These are phyloP conservation scores for Eubasilissa splendida DNA, from an alignment of 2,888 invertebrate genomes.

Conservation along the genomic window DNA sequence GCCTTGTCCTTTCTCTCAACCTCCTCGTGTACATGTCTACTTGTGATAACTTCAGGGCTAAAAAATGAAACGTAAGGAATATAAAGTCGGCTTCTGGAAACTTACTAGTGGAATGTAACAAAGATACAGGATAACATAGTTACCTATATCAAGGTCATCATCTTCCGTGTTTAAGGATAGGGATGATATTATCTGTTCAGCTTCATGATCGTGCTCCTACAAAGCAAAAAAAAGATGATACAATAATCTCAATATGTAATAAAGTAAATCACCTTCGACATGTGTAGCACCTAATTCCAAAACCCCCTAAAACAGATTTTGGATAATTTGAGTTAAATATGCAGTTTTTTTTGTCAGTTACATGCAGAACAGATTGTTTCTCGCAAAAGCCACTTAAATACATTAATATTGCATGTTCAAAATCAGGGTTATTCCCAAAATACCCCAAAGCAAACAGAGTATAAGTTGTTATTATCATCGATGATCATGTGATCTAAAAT, in stretches of 20 bases:
- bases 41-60: conserved; percentile 90
- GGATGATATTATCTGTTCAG: conserved; percentile 91
- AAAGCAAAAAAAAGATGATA: not conserved
- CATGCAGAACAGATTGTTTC: too few species aligned
- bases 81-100: not conserved
- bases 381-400: too few species aligned
- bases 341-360: too few species aligned
- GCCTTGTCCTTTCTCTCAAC: conserved; percentile 86
- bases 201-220: conserved; percentile 93
- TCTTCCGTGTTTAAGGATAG: conserved; percentile 89
- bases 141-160: conserved; percentile 88
- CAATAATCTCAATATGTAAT: too few species aligned
- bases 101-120: not conserved
- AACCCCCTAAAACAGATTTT: too few species aligned
- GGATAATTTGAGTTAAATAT: too few species aligned
- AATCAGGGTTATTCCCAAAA: too few species aligned
- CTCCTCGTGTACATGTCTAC: conserved; percentile 93
- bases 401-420: too few species aligned
- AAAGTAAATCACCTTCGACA: not conserved
- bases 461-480: too few species aligned
- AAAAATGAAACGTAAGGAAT: conserved; percentile 60
- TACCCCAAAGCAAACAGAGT: too few species aligned
- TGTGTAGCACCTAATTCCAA: not conserved
- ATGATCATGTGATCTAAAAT: too few species aligned
- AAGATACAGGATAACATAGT: not conserved